phyloP scores from a whole-genome alignment of 1,140 invertebrate species.

The Drosophila murphyi region DNA sequence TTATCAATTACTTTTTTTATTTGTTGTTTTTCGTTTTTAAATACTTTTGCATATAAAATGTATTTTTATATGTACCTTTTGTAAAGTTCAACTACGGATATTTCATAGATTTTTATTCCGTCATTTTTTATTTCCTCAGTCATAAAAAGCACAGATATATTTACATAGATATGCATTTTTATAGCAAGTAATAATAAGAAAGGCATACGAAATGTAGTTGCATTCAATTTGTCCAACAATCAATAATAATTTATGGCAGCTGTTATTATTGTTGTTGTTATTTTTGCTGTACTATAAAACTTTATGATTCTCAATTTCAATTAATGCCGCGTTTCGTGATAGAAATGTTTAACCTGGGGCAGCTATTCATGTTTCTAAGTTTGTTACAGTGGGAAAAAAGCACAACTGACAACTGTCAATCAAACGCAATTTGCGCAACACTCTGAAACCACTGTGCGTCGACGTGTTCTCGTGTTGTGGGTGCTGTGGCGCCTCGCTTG shows the following conservation, averaged over 20 bases:
- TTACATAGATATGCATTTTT: too few species aligned
- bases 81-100: too few species aligned
- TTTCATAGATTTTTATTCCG: too few species aligned
- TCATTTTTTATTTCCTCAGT: too few species aligned
- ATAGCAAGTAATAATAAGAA: background rate
- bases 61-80: too few species aligned
- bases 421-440: background rate
- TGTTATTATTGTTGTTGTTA: conserved; percentile 1
- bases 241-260: conserved; percentile 20
- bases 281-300: background rate
- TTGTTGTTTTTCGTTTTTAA: too few species aligned
- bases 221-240: conserved; percentile 12
- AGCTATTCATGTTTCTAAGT: too few species aligned
- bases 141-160: too few species aligned
- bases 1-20: too few species aligned
- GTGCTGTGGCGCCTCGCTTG: conserved; percentile 3
- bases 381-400: too few species aligned
- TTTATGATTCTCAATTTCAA: conserved; percentile 7
- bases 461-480: conserved; percentile 16
- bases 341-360: background rate
- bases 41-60: too few species aligned
- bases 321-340: conserved; percentile 5
- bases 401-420: background rate
- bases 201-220: conserved; percentile 3
- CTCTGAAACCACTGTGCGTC: conserved; percentile 21